Conservation (phyloP, 2,113 vertebrate genomes). For the Oreotrochilus melanogaster region DNA sequence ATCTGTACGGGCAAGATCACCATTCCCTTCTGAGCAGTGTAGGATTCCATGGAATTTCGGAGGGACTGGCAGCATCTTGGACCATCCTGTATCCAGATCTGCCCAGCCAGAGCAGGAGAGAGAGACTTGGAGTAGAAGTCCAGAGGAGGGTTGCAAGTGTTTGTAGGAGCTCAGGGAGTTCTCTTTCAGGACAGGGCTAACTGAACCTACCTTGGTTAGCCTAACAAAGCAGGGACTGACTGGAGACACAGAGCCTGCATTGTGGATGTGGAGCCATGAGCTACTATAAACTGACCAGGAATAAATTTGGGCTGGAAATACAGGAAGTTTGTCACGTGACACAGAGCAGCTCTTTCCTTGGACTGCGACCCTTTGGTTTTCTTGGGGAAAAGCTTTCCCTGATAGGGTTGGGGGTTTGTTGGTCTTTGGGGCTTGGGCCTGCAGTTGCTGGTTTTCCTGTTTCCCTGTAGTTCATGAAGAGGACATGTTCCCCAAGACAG, state of each 20-base stretch:
- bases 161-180: neutral
- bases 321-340: constrained; percentile 26
- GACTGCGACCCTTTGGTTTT: constrained; percentile 1
- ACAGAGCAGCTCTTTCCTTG: neutral
- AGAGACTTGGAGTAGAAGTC: neutral
- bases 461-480: neutral
- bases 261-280: neutral
- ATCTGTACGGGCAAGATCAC: neutral
- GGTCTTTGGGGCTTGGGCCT: neutral
- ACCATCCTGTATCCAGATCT: neutral
- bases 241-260: constrained; percentile 28
- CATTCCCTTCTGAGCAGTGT: neutral
- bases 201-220: neutral
- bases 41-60: neutral
- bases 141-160: neutral
- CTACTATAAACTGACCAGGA: constrained; percentile 48
- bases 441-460: constrained; percentile 30
- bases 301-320: constrained; percentile 46
- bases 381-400: neutral
- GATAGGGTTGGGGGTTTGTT: neutral
- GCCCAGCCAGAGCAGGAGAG: neutral
- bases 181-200: neutral
- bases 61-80: neutral
- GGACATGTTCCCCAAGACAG: constrained; percentile 3
- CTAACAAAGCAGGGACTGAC: neutral